phyloP scores from a whole-genome alignment of 37 sponge, comb jelly and placozoan genomes.

The Geodia barretti region DNA sequence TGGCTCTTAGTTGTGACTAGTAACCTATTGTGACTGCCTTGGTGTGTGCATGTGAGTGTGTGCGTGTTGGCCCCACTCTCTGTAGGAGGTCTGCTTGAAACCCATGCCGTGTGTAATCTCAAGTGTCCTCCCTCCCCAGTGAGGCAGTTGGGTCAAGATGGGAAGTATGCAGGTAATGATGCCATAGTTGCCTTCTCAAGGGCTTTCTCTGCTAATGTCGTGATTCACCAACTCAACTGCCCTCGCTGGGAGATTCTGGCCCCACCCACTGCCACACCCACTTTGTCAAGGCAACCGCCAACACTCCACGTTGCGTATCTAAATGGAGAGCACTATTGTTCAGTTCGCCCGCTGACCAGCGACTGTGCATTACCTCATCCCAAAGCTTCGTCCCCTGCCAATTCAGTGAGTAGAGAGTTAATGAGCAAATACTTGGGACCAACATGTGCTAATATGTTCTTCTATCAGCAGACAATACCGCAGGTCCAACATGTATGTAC shows the following conservation, averaged over 20 bases:
- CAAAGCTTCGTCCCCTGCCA: not conserved
- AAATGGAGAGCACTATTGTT: conserved; percentile 81
- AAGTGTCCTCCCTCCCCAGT: not conserved
- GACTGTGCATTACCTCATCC: not conserved
- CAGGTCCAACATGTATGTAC: too few species aligned
- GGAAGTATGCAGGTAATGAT: conserved; percentile 83
- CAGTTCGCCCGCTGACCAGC: conserved; percentile 36
- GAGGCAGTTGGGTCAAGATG: too few species aligned
- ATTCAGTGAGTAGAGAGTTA: too few species aligned
- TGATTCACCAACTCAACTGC: conserved; percentile 78
- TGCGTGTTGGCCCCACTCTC: too few species aligned
- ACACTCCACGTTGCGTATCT: conserved; percentile 78
- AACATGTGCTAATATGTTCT: too few species aligned
- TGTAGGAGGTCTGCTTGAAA: too few species aligned
- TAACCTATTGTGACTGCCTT: not conserved
- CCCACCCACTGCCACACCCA: not conserved
- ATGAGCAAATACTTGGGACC: too few species aligned
- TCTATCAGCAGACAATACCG: too few species aligned
- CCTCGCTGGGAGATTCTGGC: conserved; percentile 68
- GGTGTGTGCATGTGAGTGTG: not conserved
- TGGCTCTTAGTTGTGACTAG: too few species aligned
- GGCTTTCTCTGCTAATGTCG: conserved; percentile 24
- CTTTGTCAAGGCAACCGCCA: not conserved
- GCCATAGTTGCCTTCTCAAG: conserved; percentile 76
- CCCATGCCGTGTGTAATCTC: too few species aligned